Conservation (phyloP, 1,140 invertebrate genomes). For the Drosophila takahashii region DNA sequence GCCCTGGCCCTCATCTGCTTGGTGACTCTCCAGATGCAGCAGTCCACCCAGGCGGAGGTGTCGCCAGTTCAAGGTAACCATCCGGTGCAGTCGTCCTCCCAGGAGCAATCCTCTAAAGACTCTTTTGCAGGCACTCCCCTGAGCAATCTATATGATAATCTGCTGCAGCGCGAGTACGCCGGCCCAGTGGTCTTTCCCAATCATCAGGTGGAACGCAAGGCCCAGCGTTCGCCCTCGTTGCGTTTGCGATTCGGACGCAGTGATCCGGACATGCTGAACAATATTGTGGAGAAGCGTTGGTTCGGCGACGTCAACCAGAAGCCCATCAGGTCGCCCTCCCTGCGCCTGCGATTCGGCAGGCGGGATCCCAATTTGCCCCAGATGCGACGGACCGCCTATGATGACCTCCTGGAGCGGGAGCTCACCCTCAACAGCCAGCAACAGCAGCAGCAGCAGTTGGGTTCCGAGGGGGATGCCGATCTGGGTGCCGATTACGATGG, state of each 20-base stretch:
- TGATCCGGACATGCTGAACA: constrained; percentile 86
- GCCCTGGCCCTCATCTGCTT: constrained; percentile 42
- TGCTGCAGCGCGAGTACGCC: constrained; percentile 82
- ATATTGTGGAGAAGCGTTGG: constrained; percentile 76
- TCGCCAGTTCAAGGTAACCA: constrained; percentile 48
- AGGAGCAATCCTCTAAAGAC: background rate
- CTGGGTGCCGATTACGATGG: constrained; percentile 47
- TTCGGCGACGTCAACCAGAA: constrained; percentile 85
- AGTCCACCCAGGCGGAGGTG: constrained; percentile 45
- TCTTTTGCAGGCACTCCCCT: constrained; percentile 54
- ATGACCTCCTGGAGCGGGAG: constrained; percentile 67
- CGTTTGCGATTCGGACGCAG: constrained; percentile 89
- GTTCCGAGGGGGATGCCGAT: constrained; percentile 30
- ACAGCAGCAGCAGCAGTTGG: constrained; percentile 18
- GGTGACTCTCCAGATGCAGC: constrained; percentile 40
- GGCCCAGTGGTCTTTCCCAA: constrained; percentile 82
- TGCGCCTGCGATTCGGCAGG: constrained; percentile 88
- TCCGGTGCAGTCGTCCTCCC: background rate
- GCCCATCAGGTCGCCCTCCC: constrained; percentile 87
- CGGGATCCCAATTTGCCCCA: constrained; percentile 86
- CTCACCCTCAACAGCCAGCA: constrained; percentile 61
- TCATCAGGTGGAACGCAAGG: constrained; percentile 90
- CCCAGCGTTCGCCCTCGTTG: constrained; percentile 89
- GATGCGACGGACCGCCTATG: constrained; percentile 68
- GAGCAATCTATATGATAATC: constrained; percentile 75